Conservation (phyloP, 1,140 invertebrate species). For the Andrena cerasifolii region DNA sequence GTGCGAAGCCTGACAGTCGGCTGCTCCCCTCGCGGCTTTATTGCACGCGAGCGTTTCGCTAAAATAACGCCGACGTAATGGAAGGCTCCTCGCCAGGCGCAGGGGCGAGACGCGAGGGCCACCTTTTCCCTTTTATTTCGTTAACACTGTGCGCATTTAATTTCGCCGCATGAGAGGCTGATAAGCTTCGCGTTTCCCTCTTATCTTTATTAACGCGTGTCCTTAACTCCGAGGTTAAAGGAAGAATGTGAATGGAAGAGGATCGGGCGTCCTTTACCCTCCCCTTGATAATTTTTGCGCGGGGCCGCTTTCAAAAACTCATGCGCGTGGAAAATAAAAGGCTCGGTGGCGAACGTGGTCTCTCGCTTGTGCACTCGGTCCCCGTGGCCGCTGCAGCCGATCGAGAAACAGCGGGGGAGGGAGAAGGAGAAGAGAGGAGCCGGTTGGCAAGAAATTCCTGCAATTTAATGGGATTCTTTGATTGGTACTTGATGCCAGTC, state of each 20-base stretch:
- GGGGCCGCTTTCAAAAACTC: constrained; percentile 51
- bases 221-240: constrained; percentile 7
- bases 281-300: constrained; percentile 12
- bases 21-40: background rate
- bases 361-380: constrained; percentile 10
- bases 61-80: constrained; percentile 34
- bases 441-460: constrained; percentile 79
- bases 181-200: background rate
- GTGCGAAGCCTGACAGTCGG: too few species aligned
- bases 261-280: background rate
- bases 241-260: background rate
- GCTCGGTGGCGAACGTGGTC: constrained; percentile 17
- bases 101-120: background rate
- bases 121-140: too few species aligned
- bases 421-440: constrained; percentile 60
- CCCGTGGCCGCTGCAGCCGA: constrained; percentile 23
- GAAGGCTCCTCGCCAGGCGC: background rate
- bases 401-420: constrained; percentile 42
- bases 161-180: background rate
- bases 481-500: constrained; percentile 80
- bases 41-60: constrained; percentile 2
- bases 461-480: constrained; percentile 81
- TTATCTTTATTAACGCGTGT: constrained; percentile 48
- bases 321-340: constrained; percentile 64
- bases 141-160: background rate